These are phyloP conservation scores for Digitonthophagus gazella DNA, from an alignment of 2,888 invertebrate genomes.

Conservation along the genomic window DNA sequence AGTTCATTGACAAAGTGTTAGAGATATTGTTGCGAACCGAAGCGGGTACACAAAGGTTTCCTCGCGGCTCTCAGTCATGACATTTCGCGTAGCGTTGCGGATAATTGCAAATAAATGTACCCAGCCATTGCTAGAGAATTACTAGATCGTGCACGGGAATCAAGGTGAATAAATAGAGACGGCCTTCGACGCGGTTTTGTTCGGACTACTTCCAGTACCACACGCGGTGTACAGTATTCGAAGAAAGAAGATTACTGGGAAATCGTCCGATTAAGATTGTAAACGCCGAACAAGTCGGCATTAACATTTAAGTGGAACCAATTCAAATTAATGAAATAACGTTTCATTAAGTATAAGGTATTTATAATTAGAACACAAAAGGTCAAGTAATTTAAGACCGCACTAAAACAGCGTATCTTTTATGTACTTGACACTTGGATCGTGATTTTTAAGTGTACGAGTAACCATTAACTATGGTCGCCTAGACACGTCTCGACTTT, in stretches of 20 bases:
- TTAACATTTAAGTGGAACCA: too few relatives aligned
- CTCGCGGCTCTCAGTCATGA: slow-evolving; percentile 6
- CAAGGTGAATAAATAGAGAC: slow-evolving; percentile 17
- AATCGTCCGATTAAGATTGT: not conserved
- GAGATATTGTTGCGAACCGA: not conserved
- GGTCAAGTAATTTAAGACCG: too few relatives aligned
- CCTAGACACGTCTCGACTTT: not conserved
- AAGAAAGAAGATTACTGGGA: not conserved
- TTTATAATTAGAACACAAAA: too few relatives aligned
- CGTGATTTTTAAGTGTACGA: too few relatives aligned
- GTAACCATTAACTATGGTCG: too few relatives aligned
- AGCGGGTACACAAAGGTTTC: slow-evolving; percentile 6
- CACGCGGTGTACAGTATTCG: not conserved
- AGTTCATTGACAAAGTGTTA: not conserved
- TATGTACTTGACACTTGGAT: too few relatives aligned
- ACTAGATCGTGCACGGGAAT: slow-evolving; percentile 13
- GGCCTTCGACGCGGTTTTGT: slow-evolving; percentile 14
- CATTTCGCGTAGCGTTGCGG: slow-evolving; percentile 10
- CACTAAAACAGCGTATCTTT: too few relatives aligned
- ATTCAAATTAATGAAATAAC: not conserved
- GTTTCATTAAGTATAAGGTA: too few relatives aligned
- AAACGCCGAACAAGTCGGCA: too few relatives aligned
- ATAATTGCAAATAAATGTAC: slow-evolving; percentile 11
- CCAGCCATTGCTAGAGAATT: slow-evolving; percentile 9
- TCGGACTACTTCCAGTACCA: slow-evolving; percentile 5